These are phyloP conservation scores for Polydesmus complanatus DNA, from an alignment of 2,888 invertebrate genomes.

Conservation along the genomic window DNA sequence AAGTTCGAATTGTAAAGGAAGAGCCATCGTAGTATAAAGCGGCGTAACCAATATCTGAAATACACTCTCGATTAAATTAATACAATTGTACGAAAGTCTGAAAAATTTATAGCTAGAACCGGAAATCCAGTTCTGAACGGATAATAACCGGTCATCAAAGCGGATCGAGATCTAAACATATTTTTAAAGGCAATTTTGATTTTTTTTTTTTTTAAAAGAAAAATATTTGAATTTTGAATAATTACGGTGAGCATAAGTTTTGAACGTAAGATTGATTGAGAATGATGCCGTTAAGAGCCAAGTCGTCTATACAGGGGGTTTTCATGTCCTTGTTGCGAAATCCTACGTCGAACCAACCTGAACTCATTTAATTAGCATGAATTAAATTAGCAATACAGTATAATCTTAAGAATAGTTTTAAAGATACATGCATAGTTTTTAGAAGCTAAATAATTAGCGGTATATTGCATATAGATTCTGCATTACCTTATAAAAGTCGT, in stretches of 20 bases:
- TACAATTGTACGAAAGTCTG: too few species aligned
- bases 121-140: constrained; percentile 13
- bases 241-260: constrained; percentile 34
- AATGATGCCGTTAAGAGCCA: constrained; percentile 31
- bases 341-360: constrained; percentile 34
- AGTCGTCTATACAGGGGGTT: constrained; percentile 32
- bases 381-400: too few species aligned
- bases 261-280: constrained; percentile 33
- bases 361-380: too few species aligned
- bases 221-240: too few species aligned
- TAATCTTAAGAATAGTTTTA: too few species aligned
- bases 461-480: too few species aligned
- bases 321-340: constrained; percentile 33
- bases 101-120: too few species aligned
- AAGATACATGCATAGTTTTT: too few species aligned
- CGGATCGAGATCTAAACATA: constrained; percentile 16
- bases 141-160: constrained; percentile 15
- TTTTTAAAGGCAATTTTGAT: too few species aligned
- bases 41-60: constrained; percentile 24
- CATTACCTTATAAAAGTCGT: too few species aligned
- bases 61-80: background rate
- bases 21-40: constrained; percentile 17
- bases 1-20: constrained; percentile 11
- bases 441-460: too few species aligned
- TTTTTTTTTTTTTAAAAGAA: too few species aligned